A percentile compares a stretch with the other conserved stretches of the same genome.
Evolutionary conservation across 2,888 invertebrate genomes (phyloP).

Genomic region (Drosophila hamatofila): DNA sequence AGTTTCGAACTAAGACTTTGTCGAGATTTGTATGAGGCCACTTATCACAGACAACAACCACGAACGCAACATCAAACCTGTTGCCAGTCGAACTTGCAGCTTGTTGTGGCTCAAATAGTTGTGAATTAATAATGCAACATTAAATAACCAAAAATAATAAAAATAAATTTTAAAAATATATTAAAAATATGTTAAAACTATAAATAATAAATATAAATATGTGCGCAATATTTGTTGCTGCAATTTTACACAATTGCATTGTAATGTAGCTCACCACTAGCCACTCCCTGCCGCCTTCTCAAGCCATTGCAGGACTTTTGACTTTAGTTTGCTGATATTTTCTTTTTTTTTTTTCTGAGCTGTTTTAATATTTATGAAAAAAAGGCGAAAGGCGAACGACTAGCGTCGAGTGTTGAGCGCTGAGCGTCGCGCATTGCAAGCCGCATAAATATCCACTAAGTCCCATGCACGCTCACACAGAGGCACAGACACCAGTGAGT

Average conservation of each 20-base stretch:
- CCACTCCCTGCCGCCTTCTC: not conserved
- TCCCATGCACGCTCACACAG: constrained; percentile 46
- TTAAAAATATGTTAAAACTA: not conserved
- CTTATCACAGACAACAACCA: constrained; percentile 46
- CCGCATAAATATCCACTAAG: constrained; percentile 78
- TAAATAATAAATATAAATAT: not conserved
- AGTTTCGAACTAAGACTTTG: not conserved
- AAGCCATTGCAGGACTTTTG: constrained; percentile 62
- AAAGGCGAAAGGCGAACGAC: constrained; percentile 46
- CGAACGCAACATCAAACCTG: constrained; percentile 26
- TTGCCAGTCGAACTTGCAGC: constrained; percentile 25
- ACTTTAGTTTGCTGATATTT: constrained; percentile 58
- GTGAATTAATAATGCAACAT: not conserved
- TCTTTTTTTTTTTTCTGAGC: constrained; percentile 33
- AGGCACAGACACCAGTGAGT: not conserved
- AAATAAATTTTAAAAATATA: not conserved
- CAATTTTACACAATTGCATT: constrained; percentile 2
- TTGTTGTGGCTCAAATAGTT: constrained; percentile 8
- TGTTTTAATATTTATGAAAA: constrained; percentile 81
- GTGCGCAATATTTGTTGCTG: too few relatives aligned
- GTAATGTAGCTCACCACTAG: not conserved
- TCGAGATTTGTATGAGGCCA: constrained; percentile 30
- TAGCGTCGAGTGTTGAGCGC: constrained; percentile 48
- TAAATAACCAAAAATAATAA: constrained; percentile 4
- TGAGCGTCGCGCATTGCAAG: constrained; percentile 65